Evolutionary conservation across 2,797 vertebrate species (phyloP).

Genomic region (Leuciscus waleckii): DNA sequence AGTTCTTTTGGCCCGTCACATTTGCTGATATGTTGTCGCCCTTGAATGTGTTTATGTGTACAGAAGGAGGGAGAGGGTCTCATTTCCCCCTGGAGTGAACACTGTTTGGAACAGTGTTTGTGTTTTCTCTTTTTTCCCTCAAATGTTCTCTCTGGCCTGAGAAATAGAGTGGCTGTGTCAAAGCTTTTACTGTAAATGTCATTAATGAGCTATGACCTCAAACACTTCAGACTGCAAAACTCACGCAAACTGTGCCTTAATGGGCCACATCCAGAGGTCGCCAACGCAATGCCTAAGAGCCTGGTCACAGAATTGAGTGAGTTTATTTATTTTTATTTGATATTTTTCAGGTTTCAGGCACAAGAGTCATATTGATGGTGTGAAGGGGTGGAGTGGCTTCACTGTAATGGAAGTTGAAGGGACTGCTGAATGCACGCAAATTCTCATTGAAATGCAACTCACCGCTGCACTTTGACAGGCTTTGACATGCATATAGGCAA

Average conservation of each 20-base stretch:
- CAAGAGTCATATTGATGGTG: constrained; percentile 56
- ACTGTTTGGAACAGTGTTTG: constrained; percentile 19
- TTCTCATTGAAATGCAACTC: constrained; percentile 51
- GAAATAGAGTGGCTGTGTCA: constrained; percentile 55
- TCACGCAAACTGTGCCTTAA: constrained; percentile 64
- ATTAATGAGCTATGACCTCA: constrained; percentile 76
- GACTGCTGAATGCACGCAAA: constrained; percentile 38
- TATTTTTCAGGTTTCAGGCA: constrained; percentile 44
- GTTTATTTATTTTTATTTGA: constrained; percentile 9
- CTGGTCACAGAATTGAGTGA: constrained; percentile 46
- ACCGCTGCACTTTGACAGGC: constrained; percentile 45
- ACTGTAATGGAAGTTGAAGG: constrained; percentile 63
- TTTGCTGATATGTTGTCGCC: constrained; percentile 26
- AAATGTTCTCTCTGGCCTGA: constrained; percentile 25
- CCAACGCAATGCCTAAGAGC: constrained; percentile 59
- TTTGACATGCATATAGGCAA: constrained; percentile 58
- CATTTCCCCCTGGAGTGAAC: not conserved
- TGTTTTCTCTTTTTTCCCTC: constrained; percentile 6
- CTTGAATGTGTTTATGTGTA: constrained; percentile 11
- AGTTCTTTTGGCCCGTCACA: constrained; percentile 2
- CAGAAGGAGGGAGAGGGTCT: not conserved
- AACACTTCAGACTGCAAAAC: constrained; percentile 74
- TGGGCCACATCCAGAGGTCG: constrained; percentile 62
- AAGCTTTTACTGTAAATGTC: constrained; percentile 67
- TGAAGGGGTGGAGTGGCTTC: constrained; percentile 66